Base-by-base conservation (phyloP, 2,888 invertebrate genomes). In the Abrostola triplasia region DNA sequence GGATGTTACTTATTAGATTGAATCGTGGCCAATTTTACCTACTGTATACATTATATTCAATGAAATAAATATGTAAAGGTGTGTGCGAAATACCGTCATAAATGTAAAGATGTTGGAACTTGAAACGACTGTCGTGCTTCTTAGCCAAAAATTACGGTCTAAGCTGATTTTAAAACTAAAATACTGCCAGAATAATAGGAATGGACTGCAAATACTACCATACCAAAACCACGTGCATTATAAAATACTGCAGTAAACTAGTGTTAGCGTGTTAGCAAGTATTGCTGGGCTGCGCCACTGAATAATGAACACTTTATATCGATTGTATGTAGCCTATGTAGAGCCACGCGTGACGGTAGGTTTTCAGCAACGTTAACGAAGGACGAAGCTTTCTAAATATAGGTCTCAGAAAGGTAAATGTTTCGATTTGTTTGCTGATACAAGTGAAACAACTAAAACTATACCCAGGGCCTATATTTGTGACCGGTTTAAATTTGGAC, bases 1-100 rank as follows among this genome's bases (percentile, higher is more conserved):
- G 7, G 9, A 52, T 40, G 36, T 36, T 40, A 41, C 9, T 64
- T n/a, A 42, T 8, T 37, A 35, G 49, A 11, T 70, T 70, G 71
- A 64, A 54, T 7, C 57, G 49, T 42, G 12, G 57, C 57, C 57
- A 68, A 68, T 56, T 51, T 24, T 37, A 38, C 52, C 51, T 55
- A 44, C 49, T 48, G 5, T 5, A 5, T 10, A 9, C 7, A 7
- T 4, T 40, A 9, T 7, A 7, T 40, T 36, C 13, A 44, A 13
- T 10, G 44, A 24, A 47, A 8, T 24, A 44, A 44, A 13, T 47
- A 47, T 7, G 44, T 47, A 24, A 24, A 49, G 6, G 6, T 10
- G 11, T n/a, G 11, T 36, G 5, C 6, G n/a, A n/a, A 11, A 5
- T 49, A 36, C n/a, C 36, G 47, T 47, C 10, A 12, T 35, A n/a